Evolutionary conservation across 2,888 invertebrate species (phyloP).

Genomic region (Aphrophora alni): DNA sequence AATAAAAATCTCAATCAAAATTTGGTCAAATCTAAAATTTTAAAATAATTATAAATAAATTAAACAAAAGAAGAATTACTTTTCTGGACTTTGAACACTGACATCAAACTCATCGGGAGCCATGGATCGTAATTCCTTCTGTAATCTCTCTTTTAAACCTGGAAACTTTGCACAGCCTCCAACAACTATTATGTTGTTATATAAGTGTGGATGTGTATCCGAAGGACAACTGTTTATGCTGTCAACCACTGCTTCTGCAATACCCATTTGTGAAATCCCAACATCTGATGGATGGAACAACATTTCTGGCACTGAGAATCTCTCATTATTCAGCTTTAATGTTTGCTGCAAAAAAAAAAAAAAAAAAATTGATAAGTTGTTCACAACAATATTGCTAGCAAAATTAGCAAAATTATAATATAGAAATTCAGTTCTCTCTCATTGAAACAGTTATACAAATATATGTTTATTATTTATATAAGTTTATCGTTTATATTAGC

Average conservation of each 20-base stretch:
- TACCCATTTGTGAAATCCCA: slow-evolving; percentile 89
- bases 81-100: slow-evolving; percentile 70
- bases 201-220: slow-evolving; percentile 76
- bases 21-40: background rate
- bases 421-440: too few relatives aligned
- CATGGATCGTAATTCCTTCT: slow-evolving; percentile 77
- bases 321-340: slow-evolving; percentile 87
- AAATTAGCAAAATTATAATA: too few relatives aligned
- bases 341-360: slow-evolving; percentile 70
- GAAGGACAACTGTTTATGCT: slow-evolving; percentile 76
- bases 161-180: slow-evolving; percentile 83
- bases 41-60: slow-evolving; percentile 3
- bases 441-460: too few relatives aligned
- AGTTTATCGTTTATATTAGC: too few relatives aligned
- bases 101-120: slow-evolving; percentile 81
- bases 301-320: slow-evolving; percentile 94
- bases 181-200: slow-evolving; percentile 82
- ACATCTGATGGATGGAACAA: slow-evolving; percentile 95
- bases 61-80: slow-evolving; percentile 60
- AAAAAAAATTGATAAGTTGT: background rate
- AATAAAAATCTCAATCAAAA: background rate
- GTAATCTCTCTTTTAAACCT: slow-evolving; percentile 81
- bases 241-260: slow-evolving; percentile 86
- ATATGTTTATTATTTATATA: too few relatives aligned
- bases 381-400: too few relatives aligned